Base-by-base conservation (phyloP, 2,113 vertebrate species). In the Podarcis raffonei region DNA sequence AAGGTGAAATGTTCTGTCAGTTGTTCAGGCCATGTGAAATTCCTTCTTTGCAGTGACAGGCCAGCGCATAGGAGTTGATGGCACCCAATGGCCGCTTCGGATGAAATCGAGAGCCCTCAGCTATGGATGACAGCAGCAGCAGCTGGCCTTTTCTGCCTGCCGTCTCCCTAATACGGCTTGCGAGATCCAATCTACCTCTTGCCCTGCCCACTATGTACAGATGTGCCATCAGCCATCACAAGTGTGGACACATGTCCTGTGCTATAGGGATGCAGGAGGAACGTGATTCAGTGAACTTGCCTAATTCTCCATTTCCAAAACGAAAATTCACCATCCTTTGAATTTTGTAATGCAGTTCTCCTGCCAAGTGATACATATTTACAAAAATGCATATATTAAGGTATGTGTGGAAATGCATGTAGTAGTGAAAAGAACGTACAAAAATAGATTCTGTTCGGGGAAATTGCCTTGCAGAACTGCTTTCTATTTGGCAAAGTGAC, bases 1-100 rank as follows among this genome's bases (percentile, higher is more conserved):
- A 97, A 97, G 96, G 97, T 97, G 97, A 98, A 96, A 87, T 57
- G 94, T 97, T 97, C 96, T 98, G 97, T 98, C 97, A 98, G 97
- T 95, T 98, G 97, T 96, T 96, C 95, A 92, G 97, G 95, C 96
- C 96, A 95, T 95, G 96, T 96, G 92, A 96, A 97, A 97, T 97
- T 96, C 95, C 92, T 96, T 97, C 95, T 94, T 91, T 88, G 81
- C 95, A 93, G 71, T 96, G 97, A 98, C 97, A 97, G 97, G 97
- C 97, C 97, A 98, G 93, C 95, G 94, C 96, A 94, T 96, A 98
- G 95, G 94, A 96, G 93, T 11, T 95, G 97, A 97, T 96, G 94
- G 94, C 92, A 92, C 85, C 18, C 88, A 89, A 94, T 92, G 91
- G 92, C 71, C 0, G 32, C 74, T 84, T 91, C 77, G 90, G 71